Percentiles rank a stretch among this genome's conserved stretches.
Conservation (phyloP, 2,888 invertebrate genomes). For the Scaptodrosophila latifasciaeformis region DNA sequence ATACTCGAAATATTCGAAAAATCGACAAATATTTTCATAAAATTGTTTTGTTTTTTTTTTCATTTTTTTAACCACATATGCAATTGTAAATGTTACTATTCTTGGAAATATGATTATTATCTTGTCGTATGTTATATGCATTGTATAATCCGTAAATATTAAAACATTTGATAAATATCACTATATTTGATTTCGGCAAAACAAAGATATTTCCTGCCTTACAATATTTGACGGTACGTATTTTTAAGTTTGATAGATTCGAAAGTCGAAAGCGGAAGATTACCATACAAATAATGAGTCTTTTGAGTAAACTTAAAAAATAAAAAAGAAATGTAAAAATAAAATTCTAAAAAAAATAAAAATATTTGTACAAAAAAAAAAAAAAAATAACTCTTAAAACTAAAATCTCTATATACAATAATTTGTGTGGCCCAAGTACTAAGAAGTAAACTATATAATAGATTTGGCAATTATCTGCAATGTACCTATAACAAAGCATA, state of each 20-base stretch:
- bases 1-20: slow-evolving; percentile 45
- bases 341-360: too few relatives aligned
- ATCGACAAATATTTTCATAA: slow-evolving; percentile 24
- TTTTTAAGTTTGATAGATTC: too few relatives aligned
- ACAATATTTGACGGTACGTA: too few relatives aligned
- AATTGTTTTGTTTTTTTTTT: slow-evolving; percentile 5
- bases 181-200: slow-evolving; percentile 67
- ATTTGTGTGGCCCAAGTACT: slow-evolving; percentile 14
- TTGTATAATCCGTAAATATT: too few relatives aligned
- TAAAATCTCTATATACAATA: neutral
- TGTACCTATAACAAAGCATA: slow-evolving; percentile 39
- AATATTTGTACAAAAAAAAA: too few relatives aligned
- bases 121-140: slow-evolving; percentile 5
- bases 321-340: too few relatives aligned
- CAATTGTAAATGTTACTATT: slow-evolving; percentile 10
- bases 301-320: too few relatives aligned
- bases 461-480: slow-evolving; percentile 51
- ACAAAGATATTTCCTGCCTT: slow-evolving; percentile 38
- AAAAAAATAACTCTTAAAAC: neutral
- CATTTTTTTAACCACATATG: slow-evolving; percentile 17
- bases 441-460: slow-evolving; percentile 38
- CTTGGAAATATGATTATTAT: slow-evolving; percentile 6
- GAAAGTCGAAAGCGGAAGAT: too few relatives aligned
- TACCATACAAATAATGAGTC: too few relatives aligned
- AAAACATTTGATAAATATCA: slow-evolving; percentile 66